Percentiles rank a stretch among this genome's conserved stretches.
Conservation (phyloP, 2,888 invertebrate genomes). For the Hydriomena furcata region DNA sequence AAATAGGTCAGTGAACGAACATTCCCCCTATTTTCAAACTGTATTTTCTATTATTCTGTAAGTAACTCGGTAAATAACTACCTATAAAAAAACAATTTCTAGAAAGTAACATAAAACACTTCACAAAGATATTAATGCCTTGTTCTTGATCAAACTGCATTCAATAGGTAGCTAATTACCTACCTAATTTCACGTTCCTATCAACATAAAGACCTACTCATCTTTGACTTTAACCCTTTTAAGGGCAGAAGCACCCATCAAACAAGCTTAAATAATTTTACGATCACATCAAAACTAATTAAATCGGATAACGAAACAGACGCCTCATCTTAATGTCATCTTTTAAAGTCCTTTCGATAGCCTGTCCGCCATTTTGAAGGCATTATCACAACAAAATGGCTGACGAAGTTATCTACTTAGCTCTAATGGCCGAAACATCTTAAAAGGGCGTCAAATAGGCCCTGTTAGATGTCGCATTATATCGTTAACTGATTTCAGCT, state of each 20-base stretch:
- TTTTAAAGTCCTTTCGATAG: conserved; percentile 27
- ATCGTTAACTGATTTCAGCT: conserved; percentile 20
- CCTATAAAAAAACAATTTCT: too few species aligned
- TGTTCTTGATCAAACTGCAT: too few species aligned
- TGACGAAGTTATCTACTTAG: conserved; percentile 46
- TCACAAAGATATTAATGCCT: too few species aligned
- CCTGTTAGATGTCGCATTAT: conserved; percentile 56
- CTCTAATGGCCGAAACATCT: conserved; percentile 53
- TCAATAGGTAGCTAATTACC: too few species aligned
- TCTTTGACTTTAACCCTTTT: conserved; percentile 6
- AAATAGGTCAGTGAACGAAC: too few species aligned
- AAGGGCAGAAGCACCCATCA: conserved; percentile 8
- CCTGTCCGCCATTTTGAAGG: conserved; percentile 39
- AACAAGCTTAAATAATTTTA: conserved; percentile 19
- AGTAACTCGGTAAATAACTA: too few species aligned
- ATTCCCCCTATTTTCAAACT: too few species aligned
- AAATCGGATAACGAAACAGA: conserved; percentile 22
- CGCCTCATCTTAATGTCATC: conserved; percentile 22
- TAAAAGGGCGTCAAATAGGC: conserved; percentile 61
- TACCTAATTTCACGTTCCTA: not conserved
- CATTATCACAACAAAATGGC: conserved; percentile 59
- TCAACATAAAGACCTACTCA: not conserved
- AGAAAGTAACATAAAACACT: too few species aligned
- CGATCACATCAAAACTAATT: conserved; percentile 22
- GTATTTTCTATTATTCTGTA: too few species aligned